A percentile compares a stretch with the other conserved stretches of the same genome.
These are phyloP conservation scores for Calameuta filiformis DNA, from an alignment of 2,888 invertebrate species.

Conservation along the genomic window DNA sequence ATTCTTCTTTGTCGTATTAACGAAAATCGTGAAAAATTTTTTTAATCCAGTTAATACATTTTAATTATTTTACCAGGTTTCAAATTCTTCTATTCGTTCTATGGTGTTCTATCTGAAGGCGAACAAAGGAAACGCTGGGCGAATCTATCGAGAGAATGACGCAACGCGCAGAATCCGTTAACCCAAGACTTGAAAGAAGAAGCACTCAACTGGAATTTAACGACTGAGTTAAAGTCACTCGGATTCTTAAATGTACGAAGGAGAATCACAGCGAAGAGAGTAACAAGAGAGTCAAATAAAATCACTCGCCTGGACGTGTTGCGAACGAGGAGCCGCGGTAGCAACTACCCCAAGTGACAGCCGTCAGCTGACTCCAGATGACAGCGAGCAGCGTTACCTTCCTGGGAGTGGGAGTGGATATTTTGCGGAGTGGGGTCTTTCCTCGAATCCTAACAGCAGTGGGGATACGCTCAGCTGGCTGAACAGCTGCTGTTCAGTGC, in stretches of 20 bases:
- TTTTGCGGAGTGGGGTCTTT: neutral
- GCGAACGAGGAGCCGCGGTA: slow-evolving; percentile 57
- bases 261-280: neutral
- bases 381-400: slow-evolving; percentile 11
- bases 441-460: slow-evolving; percentile 18
- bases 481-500: slow-evolving; percentile 44
- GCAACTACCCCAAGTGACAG: slow-evolving; percentile 50
- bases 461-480: slow-evolving; percentile 44
- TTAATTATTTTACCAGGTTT: neutral
- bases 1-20: neutral
- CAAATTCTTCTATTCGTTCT: neutral
- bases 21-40: neutral
- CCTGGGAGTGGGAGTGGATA: neutral
- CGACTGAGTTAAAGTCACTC: neutral
- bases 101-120: neutral
- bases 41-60: neutral
- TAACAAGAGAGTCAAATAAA: slow-evolving; percentile 13
- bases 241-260: neutral
- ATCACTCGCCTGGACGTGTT: slow-evolving; percentile 50
- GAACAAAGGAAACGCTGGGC: neutral
- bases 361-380: slow-evolving; percentile 48
- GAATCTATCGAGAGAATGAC: neutral
- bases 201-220: neutral
- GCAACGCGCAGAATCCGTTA: neutral
- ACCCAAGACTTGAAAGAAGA: neutral